Conservation (phyloP, 2,113 vertebrate species). For the Indri indri region DNA sequence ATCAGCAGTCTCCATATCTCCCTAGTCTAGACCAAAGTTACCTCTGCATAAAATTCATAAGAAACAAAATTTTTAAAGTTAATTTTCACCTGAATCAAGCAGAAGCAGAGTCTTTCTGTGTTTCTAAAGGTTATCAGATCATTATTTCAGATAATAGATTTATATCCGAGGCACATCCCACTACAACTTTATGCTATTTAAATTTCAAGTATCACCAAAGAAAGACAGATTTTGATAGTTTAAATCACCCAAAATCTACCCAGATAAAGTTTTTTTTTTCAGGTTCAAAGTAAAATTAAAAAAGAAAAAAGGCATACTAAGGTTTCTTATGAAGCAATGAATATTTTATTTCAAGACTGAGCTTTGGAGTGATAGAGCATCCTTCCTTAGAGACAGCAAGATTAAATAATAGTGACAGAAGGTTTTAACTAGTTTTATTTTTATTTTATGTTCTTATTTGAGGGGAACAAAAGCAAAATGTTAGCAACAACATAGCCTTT, state of each 20-base stretch:
- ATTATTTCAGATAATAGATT: background rate
- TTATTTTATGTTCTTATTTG: background rate
- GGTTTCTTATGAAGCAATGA: slow-evolving; percentile 17
- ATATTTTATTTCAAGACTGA: background rate
- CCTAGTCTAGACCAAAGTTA: background rate
- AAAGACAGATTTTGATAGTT: background rate
- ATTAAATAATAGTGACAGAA: background rate
- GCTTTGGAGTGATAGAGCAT: background rate
- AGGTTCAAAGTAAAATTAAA: background rate
- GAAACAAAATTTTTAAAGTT: background rate
- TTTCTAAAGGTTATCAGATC: background rate
- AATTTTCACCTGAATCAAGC: background rate
- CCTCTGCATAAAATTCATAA: background rate
- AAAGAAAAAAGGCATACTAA: background rate
- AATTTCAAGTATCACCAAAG: slow-evolving; percentile 47
- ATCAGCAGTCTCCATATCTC: background rate
- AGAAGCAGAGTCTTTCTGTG: background rate
- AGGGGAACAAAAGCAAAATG: background rate
- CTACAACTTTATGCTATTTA: background rate
- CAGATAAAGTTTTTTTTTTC: background rate
- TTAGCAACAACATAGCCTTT: background rate
- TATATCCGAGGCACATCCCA: background rate
- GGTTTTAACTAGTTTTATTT: background rate
- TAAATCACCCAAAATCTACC: background rate
- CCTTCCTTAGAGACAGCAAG: background rate